Evolutionary conservation across 1,140 invertebrate genomes (phyloP), one percentile per base, ranked within the genome.

Genomic region (Lasioglossum baleicum): DNA sequence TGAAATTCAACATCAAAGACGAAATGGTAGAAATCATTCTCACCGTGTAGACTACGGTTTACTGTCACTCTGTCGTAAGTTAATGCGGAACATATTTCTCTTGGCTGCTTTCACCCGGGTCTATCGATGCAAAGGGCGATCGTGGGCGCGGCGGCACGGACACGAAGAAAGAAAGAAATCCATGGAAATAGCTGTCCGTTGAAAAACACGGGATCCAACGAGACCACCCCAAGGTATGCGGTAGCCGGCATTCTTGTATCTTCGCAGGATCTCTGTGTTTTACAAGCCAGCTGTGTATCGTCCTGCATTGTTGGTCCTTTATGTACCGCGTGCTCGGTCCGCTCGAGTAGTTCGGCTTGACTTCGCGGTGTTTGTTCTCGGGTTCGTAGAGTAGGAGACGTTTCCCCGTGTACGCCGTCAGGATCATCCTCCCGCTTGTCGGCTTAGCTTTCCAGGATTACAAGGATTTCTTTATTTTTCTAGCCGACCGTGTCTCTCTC

Each of bases 231-330:
- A 58, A 31, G 56, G 66, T 80, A 70, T 42, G 48, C 76, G 40
- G 72, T 83, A 80, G 66, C 53, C 70, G 13, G n/a, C 74, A 82
- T 85, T 44, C 60, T 82, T 75, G 87, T 90, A 92, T 92, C 91
- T 92, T 92, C 89, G 88, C 92, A 82, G 90, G 89, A 93, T 93
- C 90, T 92, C 87, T 88, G 81, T 93, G 90, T 92, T 93, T 92
- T 92, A 93, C 90, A 91, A 90, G 90, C 85, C 91, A 92, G 90
- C 91, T 91, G 91, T 81, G 87, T 88, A 90, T 91, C 88, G 88
- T 89, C 86, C 82, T 66, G 84, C 80, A 92, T 92, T 91, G 90
- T 91, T 89, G 91, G 81, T 88, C 86, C 84, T 92, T 92, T 92
- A 88, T 91, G 80, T 58, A 68, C 80, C 82, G 83, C 83, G 81